Base-by-base conservation (phyloP, 1,140 invertebrate species). In the Centruroides sculpturatus region DNA sequence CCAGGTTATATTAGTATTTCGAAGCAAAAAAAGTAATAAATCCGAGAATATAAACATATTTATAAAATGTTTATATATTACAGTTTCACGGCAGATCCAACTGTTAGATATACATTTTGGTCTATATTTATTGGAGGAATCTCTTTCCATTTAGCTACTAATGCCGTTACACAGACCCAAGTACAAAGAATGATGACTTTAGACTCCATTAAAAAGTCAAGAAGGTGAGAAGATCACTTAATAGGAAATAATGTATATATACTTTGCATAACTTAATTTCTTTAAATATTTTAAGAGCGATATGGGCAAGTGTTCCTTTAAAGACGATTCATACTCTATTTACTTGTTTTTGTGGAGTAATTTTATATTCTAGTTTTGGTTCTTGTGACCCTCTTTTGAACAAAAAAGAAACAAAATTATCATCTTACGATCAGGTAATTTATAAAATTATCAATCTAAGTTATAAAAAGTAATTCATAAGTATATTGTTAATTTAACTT, bases 131-230 rank as follows among this genome's bases (percentile, higher is more conserved):
- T 80, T 59, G 78, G 78, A 6, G 73, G 72, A 36, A 71, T 70
- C 57, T 76, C 80, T 66, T 74, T 73, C 1, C 88, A 85, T 83
- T 72, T 89, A 8, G 82, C 85, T 1, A 82, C 85, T 1, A 87
- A 84, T 69, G 86, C 85, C 0, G 83, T 86, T 0, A 89, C 89
- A 72, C 88, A 90, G 72, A 82, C 85, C 0, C 87, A 87, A 82
- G 84, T 91, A 1, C 88, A 91, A 67, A 73, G 88, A 63, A 87
- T 85, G 67, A 76, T 89, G n/a, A 81, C 86, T 0, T 81, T 87
- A 73, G 82, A 85, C 0, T 82, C 83, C 35, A 72, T 88, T 3
- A 70, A 65, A 59, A 62, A 72, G 49, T 75, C 73, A 76, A 72
- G 74, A 41, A 41, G 41, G 41, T 41, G 8, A 41, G 23, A 23